phyloP scores from a whole-genome alignment of 1,140 invertebrate species.

The Drosophila murphyi region DNA sequence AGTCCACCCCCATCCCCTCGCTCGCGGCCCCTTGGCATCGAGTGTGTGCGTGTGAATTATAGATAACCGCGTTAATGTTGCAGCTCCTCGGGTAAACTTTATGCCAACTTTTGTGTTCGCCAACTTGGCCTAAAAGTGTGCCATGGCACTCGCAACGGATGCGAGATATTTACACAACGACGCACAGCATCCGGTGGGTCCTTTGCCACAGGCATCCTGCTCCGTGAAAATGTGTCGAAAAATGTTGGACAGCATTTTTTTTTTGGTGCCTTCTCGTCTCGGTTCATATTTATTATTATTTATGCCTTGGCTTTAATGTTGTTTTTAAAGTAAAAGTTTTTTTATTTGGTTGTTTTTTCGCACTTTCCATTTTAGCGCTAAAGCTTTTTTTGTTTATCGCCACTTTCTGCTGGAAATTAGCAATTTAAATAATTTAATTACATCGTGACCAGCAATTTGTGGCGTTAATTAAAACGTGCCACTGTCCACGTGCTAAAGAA shows the following conservation, averaged over 20 bases:
- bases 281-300: conserved; percentile 61
- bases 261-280: not conserved
- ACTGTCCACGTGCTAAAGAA: conserved; percentile 64
- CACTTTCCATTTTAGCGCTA: conserved; percentile 63
- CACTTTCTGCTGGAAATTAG: conserved; percentile 58
- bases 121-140: conserved; percentile 62
- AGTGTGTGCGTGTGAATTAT: conserved; percentile 71
- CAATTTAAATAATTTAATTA: conserved; percentile 81
- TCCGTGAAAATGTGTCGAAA: conserved; percentile 35
- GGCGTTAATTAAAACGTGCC: conserved; percentile 78
- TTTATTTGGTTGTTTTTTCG: not conserved
- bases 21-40: not conserved
- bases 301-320: conserved; percentile 50
- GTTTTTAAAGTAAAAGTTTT: conserved; percentile 26
- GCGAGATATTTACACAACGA: conserved; percentile 51
- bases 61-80: conserved; percentile 81
- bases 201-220: conserved; percentile 15
- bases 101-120: conserved; percentile 23
- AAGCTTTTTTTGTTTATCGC: conserved; percentile 15
- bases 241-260: conserved; percentile 21
- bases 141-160: conserved; percentile 48
- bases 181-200: conserved; percentile 49
- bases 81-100: conserved; percentile 43
- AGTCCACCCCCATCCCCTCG: not conserved
- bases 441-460: conserved; percentile 73